These are phyloP conservation scores for Saturnia pavonia DNA, from an alignment of 2,888 invertebrate species.

Conservation along the genomic window DNA sequence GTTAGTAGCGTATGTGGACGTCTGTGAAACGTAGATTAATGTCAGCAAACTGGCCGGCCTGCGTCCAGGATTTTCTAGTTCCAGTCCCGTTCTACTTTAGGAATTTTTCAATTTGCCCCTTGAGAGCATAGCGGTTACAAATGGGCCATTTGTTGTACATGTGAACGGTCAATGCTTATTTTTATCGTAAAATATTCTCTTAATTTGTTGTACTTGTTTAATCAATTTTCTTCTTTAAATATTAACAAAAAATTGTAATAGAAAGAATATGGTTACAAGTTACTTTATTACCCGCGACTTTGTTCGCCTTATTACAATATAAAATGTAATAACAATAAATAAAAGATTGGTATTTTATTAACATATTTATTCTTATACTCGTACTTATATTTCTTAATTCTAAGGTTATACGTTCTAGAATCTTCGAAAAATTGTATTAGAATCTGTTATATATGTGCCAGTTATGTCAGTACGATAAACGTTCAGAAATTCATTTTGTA, in stretches of 20 bases:
- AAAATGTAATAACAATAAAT: too few species aligned
- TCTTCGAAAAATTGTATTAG: too few species aligned
- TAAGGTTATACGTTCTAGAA: too few species aligned
- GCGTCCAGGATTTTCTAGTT: slow-evolving; percentile 48
- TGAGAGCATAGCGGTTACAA: slow-evolving; percentile 53
- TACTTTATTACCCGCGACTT: too few species aligned
- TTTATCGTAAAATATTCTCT: slow-evolving; percentile 25
- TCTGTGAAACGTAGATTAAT: slow-evolving; percentile 47
- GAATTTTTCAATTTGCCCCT: slow-evolving; percentile 66
- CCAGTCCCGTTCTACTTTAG: slow-evolving; percentile 44
- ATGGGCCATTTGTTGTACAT: slow-evolving; percentile 47
- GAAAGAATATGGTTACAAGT: too few species aligned
- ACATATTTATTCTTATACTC: too few species aligned
- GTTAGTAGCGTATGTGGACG: slow-evolving; percentile 35
- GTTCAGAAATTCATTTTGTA: not conserved
- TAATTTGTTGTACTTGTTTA: not conserved
- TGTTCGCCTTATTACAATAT: too few species aligned
- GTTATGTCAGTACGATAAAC: too few species aligned
- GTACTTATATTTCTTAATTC: too few species aligned
- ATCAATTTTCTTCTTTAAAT: not conserved
- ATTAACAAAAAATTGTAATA: not conserved
- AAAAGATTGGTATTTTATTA: too few species aligned
- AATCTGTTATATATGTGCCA: too few species aligned
- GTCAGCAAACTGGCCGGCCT: slow-evolving; percentile 34
- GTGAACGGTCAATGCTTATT: slow-evolving; percentile 27